Conservation (phyloP, 2,797 vertebrate species). For the Vultur gryphus region DNA sequence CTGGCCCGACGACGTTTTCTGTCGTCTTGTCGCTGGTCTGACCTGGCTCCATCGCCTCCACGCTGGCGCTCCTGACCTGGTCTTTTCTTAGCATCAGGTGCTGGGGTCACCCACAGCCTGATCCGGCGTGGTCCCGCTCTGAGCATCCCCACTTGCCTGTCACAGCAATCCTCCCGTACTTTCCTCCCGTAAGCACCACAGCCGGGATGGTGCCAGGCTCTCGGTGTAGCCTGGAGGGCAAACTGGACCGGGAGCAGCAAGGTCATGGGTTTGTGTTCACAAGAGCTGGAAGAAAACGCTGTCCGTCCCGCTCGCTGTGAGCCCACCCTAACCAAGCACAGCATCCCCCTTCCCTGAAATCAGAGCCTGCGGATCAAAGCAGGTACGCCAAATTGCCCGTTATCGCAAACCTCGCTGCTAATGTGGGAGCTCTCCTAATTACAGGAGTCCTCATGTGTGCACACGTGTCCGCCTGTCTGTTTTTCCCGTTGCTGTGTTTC, state of each 20-base stretch:
- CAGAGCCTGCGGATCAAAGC: background rate
- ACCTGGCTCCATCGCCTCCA: background rate
- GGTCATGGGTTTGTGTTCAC: background rate
- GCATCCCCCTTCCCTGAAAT: background rate
- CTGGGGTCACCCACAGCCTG: background rate
- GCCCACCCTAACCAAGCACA: background rate
- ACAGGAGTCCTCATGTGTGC: background rate
- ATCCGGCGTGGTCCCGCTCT: rapidly evolving
- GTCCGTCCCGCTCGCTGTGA: rapidly evolving
- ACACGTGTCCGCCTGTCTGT: background rate
- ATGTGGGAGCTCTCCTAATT: background rate
- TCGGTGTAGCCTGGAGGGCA: background rate
- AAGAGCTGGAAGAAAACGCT: background rate
- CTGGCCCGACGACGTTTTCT: background rate
- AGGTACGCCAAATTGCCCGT: background rate
- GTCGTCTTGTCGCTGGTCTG: background rate
- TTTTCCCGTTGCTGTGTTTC: conserved; percentile 43
- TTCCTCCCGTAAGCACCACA: rapidly evolving
- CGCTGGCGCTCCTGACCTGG: rapidly evolving
- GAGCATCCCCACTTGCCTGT: background rate
- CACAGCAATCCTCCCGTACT: background rate
- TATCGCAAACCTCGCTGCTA: background rate
- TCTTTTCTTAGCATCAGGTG: background rate
- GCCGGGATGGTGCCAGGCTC: rapidly evolving
- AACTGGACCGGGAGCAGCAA: rapidly evolving